Base-by-base conservation (phyloP, 2,797 vertebrate genomes). In the Thalassophryne amazonica region DNA sequence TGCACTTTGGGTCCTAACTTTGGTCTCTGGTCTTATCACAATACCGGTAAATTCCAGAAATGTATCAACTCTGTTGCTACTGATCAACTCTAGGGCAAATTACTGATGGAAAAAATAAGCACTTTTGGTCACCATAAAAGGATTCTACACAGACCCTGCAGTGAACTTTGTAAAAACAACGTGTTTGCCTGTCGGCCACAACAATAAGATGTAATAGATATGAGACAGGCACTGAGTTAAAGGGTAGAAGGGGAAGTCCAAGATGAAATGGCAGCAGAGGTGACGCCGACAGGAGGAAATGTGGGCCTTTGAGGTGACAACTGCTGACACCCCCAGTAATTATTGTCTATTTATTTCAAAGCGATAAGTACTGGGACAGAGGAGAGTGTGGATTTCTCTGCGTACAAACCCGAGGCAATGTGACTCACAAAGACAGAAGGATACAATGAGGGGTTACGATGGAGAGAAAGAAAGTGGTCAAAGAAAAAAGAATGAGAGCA, bases 331-430 rank as follows among this genome's bases (percentile, higher is more conserved):
- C 50, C 20, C 27, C 21, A n/a, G 35, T 55, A 69, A 77, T 79
- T 83, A 61, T 30, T 41, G 60, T 39, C 47, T 35, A 43, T 77
- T 77, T 59, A 69, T 76, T 64, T 72, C 45, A 69, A 62, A 55
- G 45, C 67, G 66, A 65, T 66, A 70, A 69, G 60, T 13, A 10
- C 34, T 33, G 41, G 32, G 43, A 40, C 27, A 51, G 42, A 30
- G 33, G 55, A 43, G 23, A 40, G 60, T 56, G 60, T 58, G 15
- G 50, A 55, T 56, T 62, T 71, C 59, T 53, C 58, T 46, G 18
- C 38, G 36, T 10, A 60, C 69, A 61, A 69, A 68, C 41, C 61
- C 7, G 32, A 42, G 36, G 59, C 55, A 28, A 41, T 42, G 65
- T 49, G 54, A 46, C 38, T 38, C 20, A 27, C 35, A 55, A 32